Conservation (phyloP, 2,888 invertebrate species). For the Pyralis farinalis region DNA sequence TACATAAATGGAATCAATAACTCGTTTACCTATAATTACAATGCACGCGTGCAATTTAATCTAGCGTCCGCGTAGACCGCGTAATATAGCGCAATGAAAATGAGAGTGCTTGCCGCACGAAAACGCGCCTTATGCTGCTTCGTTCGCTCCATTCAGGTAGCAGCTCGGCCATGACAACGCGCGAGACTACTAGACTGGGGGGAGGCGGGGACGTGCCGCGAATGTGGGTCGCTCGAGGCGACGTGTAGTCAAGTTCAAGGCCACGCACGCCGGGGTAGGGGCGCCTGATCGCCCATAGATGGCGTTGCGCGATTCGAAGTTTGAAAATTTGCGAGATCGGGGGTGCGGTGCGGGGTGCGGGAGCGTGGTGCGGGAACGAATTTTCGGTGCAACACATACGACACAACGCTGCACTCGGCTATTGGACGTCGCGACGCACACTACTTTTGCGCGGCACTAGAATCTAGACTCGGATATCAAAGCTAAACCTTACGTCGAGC, state of each 20-base stretch:
- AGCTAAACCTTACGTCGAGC: conserved; percentile 54
- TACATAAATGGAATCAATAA: too few species aligned
- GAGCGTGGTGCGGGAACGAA: conserved; percentile 63
- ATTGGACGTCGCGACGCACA: conserved; percentile 75
- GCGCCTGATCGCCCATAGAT: conserved; percentile 64
- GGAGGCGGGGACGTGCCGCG: conserved; percentile 46
- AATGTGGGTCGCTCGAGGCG: conserved; percentile 73
- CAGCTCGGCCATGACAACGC: conserved; percentile 60
- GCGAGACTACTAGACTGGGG: conserved; percentile 42
- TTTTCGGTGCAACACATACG: conserved; percentile 76
- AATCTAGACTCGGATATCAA: conserved; percentile 41
- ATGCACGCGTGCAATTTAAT: conserved; percentile 7
- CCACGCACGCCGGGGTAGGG: conserved; percentile 54
- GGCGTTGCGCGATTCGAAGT: conserved; percentile 68
- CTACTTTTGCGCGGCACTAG: conserved; percentile 60
- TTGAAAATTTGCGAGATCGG: conserved; percentile 68
- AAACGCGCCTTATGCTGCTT: conserved; percentile 51
- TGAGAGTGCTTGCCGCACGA: conserved; percentile 49
- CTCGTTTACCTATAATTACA: not conserved
- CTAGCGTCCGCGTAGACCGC: conserved; percentile 35
- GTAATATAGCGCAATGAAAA: conserved; percentile 57
- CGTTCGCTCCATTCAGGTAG: conserved; percentile 60
- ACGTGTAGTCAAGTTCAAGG: conserved; percentile 77
- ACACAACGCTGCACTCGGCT: conserved; percentile 75
- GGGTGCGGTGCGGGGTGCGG: conserved; percentile 56